A percentile compares a stretch with the other conserved stretches of the same genome.
These are phyloP conservation scores for Aporophyla nigra DNA, from an alignment of 2,888 invertebrate species.

Conservation along the genomic window DNA sequence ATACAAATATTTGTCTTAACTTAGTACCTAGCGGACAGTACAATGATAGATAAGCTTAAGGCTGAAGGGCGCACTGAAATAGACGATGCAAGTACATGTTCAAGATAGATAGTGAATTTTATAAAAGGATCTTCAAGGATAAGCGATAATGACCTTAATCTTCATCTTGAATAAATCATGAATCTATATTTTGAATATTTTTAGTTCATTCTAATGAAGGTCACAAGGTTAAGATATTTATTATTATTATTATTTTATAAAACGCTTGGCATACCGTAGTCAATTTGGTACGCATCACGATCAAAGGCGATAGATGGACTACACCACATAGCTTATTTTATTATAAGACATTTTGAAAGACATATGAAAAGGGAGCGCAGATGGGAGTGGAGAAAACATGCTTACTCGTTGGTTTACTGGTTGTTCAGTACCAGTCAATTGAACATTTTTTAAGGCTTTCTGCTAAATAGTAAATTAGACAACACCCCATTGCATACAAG, in stretches of 20 bases:
- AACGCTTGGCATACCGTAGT: not conserved
- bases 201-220: conserved; percentile 16
- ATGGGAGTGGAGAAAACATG: not conserved
- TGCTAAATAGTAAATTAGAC: not conserved
- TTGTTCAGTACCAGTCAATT: not conserved
- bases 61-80: conserved; percentile 3
- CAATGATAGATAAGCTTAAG: not conserved
- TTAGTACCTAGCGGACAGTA: not conserved
- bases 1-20: not conserved
- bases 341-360: not conserved
- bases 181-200: conserved; percentile 19
- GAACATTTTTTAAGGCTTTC: not conserved
- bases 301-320: not conserved
- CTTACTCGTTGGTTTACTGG: not conserved
- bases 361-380: not conserved
- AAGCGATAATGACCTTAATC: conserved; percentile 3
- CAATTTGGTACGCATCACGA: not conserved
- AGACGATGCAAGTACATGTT: not conserved
- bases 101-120: conserved; percentile 4
- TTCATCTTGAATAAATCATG: conserved; percentile 17
- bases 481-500: not conserved
- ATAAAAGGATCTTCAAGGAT: conserved; percentile 21
- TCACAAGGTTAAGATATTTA: too few relatives aligned
- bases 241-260: too few relatives aligned
- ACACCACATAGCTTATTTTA: not conserved